phyloP scores from a whole-genome alignment of 2,888 invertebrate genomes.

The Gari tellinella region DNA sequence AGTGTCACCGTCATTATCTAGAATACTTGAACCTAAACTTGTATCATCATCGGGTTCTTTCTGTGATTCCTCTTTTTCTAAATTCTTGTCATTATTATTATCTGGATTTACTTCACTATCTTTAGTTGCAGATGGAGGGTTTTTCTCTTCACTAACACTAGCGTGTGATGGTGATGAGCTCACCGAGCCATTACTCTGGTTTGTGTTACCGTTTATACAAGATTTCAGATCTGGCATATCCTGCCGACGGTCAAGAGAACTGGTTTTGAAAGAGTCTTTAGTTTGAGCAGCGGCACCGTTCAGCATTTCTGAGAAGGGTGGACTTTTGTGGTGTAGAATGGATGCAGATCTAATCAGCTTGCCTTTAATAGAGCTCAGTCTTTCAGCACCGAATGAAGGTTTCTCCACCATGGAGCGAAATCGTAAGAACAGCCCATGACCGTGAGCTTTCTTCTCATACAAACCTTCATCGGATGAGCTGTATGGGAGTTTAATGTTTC shows the following conservation, averaged over 20 bases:
- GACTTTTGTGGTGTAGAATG: conserved; percentile 64
- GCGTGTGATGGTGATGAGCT: too few species aligned
- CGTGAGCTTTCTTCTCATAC: conserved; percentile 19
- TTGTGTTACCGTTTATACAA: too few species aligned
- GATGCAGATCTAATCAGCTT: conserved; percentile 57
- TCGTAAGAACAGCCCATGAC: conserved; percentile 38
- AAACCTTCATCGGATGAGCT: conserved; percentile 52
- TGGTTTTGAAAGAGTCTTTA: conserved; percentile 35
- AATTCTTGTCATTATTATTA: too few species aligned
- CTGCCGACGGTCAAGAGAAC: conserved; percentile 44
- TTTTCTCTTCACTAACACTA: too few species aligned
- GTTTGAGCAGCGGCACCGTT: conserved; percentile 17
- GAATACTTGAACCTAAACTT: too few species aligned
- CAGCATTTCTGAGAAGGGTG: conserved; percentile 23
- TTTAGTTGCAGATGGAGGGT: too few species aligned
- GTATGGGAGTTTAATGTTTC: conserved; percentile 15
- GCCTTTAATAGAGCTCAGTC: conserved; percentile 35
- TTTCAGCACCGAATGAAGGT: conserved; percentile 42
- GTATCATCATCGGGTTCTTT: too few species aligned
- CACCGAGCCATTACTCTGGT: too few species aligned
- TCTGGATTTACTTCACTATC: too few species aligned
- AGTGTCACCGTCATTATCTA: background rate
- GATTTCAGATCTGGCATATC: conserved; percentile 39
- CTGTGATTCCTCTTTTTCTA: too few species aligned
- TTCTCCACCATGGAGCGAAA: conserved; percentile 52